phyloP scores from a whole-genome alignment of 2,113 vertebrate genomes.

The Brachypodius melanocephalos region DNA sequence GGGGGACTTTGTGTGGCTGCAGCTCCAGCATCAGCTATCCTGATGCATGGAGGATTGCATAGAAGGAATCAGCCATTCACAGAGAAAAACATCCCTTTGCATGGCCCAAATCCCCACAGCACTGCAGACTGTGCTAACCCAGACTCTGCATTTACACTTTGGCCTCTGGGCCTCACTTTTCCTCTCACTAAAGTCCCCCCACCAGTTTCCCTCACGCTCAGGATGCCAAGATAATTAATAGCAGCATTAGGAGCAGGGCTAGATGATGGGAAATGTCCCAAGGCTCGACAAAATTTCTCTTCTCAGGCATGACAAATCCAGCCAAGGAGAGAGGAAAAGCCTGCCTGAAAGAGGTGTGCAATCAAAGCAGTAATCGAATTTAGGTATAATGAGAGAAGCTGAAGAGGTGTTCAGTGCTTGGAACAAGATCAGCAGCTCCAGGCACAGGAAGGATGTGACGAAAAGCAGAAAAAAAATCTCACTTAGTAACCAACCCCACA shows the following conservation, averaged over 20 bases:
- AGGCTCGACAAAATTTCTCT: background rate
- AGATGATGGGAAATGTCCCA: background rate
- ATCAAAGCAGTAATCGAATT: background rate
- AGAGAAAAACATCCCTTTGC: background rate
- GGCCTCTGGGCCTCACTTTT: background rate
- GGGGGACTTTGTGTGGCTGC: background rate
- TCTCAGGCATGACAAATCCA: background rate
- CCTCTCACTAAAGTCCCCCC: background rate
- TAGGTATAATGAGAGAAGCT: background rate
- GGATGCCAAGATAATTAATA: background rate
- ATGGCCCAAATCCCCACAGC: accelerated
- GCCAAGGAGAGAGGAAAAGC: background rate
- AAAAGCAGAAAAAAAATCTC: no score
- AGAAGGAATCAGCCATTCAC: background rate
- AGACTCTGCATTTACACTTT: background rate
- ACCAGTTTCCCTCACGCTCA: background rate
- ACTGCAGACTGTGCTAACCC: background rate
- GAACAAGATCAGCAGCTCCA: background rate
- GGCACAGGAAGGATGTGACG: accelerated
- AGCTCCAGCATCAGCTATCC: no score
- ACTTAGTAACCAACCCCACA: no score
- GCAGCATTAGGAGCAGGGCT: background rate
- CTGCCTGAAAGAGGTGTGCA: background rate
- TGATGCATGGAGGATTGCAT: no score
- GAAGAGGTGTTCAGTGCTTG: background rate